Percentiles rank a stretch among this genome's conserved stretches.
These are phyloP conservation scores for Penaeus chinensis DNA, from an alignment of 1,140 invertebrate species.

Conservation along the genomic window DNA sequence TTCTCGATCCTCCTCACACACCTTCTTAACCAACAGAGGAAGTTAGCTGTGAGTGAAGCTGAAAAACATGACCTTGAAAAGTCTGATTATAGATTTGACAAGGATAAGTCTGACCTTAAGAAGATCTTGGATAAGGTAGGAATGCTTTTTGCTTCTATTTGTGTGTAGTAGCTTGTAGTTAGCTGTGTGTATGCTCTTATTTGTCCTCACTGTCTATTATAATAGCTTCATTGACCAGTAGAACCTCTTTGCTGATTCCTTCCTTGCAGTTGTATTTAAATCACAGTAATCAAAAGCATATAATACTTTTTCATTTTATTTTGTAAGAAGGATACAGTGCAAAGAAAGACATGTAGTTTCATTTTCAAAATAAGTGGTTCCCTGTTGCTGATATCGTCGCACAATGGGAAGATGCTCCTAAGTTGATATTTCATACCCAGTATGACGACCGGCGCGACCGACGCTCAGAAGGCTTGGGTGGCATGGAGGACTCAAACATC, in stretches of 20 bases:
- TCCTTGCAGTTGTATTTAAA: too few species aligned
- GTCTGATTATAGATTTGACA: constrained; percentile 56
- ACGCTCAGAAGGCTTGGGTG: background rate
- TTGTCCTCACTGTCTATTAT: background rate
- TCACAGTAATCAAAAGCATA: background rate
- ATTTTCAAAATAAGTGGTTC: background rate
- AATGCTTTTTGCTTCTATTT: background rate
- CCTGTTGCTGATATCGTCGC: background rate
- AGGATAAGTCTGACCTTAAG: constrained; percentile 59
- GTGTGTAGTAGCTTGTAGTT: background rate
- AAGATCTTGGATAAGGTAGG: constrained; percentile 62
- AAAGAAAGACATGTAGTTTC: background rate
- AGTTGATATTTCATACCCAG: too few species aligned
- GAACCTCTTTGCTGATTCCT: too few species aligned
- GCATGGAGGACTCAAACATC: constrained; percentile 39
- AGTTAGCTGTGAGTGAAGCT: constrained; percentile 59
- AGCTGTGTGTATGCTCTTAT: background rate
- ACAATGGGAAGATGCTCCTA: background rate
- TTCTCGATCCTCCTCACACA: constrained; percentile 16
- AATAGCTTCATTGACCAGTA: background rate
- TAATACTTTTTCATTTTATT: background rate
- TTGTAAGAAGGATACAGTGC: too few species aligned
- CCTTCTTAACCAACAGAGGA: constrained; percentile 55
- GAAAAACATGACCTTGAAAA: constrained; percentile 63
- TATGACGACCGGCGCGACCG: background rate